Evolutionary conservation across 2,113 vertebrate genomes (phyloP).

Genomic region (Australoheros scitulus): DNA sequence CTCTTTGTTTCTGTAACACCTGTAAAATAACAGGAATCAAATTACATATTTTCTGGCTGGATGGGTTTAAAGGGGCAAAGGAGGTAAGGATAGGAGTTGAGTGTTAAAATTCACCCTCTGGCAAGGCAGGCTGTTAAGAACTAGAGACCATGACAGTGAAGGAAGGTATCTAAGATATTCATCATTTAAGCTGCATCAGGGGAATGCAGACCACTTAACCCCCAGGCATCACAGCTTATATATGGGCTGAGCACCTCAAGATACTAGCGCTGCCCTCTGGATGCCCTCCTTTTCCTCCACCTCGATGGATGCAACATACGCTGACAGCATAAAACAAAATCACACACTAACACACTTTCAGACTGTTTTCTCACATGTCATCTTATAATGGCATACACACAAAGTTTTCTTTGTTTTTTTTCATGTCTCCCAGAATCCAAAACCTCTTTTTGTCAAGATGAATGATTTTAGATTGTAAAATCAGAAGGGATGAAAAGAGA

Average conservation of each 20-base stretch:
- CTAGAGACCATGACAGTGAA: slow-evolving; percentile 26
- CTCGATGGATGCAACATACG: slow-evolving; percentile 28
- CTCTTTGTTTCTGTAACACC: not conserved
- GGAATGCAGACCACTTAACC: slow-evolving; percentile 58
- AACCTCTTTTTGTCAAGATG: slow-evolving; percentile 20
- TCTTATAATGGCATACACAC: not conserved
- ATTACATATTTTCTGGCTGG: slow-evolving; percentile 17
- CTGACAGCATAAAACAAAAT: slow-evolving; percentile 29
- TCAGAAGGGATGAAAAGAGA: slow-evolving; percentile 10
- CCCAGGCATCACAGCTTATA: slow-evolving; percentile 46
- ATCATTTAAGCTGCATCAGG: slow-evolving; percentile 65
- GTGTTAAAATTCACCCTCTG: slow-evolving; percentile 19
- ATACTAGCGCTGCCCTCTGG: slow-evolving; percentile 13
- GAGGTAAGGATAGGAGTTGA: slow-evolving; percentile 18
- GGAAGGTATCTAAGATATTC: slow-evolving; percentile 49
- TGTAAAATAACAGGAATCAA: not conserved
- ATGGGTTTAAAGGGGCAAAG: not conserved
- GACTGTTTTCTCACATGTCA: slow-evolving; percentile 10
- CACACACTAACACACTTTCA: slow-evolving; percentile 6
- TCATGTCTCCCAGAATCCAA: not conserved
- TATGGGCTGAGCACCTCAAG: slow-evolving; percentile 46
- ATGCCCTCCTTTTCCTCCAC: not conserved
- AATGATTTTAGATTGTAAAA: slow-evolving; percentile 40
- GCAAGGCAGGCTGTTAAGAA: not conserved
- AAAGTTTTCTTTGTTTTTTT: slow-evolving; percentile 11